Percentiles rank a stretch among this genome's conserved stretches.
Evolutionary conservation across 2,888 invertebrate species (phyloP).

Genomic region (Drosophila yooni): DNA sequence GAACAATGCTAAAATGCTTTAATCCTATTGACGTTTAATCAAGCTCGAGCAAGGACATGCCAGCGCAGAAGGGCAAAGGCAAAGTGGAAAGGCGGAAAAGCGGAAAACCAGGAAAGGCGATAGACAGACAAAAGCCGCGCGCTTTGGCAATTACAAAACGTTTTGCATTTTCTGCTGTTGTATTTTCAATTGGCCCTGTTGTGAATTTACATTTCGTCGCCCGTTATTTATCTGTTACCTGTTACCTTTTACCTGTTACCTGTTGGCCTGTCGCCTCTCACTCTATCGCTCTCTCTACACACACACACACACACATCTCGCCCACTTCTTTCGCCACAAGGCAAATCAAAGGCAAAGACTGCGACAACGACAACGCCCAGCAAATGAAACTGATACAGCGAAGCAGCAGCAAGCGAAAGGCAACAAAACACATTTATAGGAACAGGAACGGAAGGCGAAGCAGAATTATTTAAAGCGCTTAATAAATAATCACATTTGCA

Average conservation of each 20-base stretch:
- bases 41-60: conserved; percentile 38
- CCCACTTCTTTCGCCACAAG: conserved; percentile 1
- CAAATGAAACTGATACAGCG: conserved; percentile 1
- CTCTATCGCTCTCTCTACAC: conserved; percentile 3
- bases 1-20: conserved; percentile 62
- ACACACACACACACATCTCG: neutral
- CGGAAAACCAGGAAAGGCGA: neutral
- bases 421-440: conserved; percentile 20
- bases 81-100: neutral
- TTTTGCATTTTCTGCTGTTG: conserved; percentile 64
- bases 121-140: conserved; percentile 40
- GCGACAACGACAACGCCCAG: conserved; percentile 3
- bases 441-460: conserved; percentile 20
- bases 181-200: conserved; percentile 69
- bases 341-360: conserved; percentile 45
- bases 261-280: neutral
- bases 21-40: conserved; percentile 80
- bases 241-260: conserved; percentile 27
- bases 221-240: conserved; percentile 54
- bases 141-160: conserved; percentile 59
- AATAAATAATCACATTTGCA: conserved; percentile 81
- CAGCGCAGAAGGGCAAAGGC: neutral
- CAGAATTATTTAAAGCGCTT: conserved; percentile 73
- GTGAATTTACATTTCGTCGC: conserved; percentile 62
- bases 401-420: neutral